Base-by-base conservation (phyloP, 2,888 invertebrate species). In the Tetanocera ferruginea region DNA sequence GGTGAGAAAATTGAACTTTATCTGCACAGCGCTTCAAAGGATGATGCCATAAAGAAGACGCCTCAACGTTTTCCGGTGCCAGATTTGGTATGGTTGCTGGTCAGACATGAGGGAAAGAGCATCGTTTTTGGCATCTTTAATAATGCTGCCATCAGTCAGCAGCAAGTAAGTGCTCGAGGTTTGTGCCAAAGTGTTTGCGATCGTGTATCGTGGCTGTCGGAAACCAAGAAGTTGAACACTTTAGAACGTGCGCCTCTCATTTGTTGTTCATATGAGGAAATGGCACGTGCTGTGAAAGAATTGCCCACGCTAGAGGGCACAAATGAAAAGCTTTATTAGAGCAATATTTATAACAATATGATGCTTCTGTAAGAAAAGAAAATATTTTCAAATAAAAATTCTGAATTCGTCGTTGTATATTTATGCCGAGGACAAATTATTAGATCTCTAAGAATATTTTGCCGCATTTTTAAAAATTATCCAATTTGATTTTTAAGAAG, bases 141-240 rank as follows among this genome's bases (percentile, higher is more conserved):
- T 77, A 81, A 85, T 79, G 83, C 83, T 0, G 77, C n/a, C 23
- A 60, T 74, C 14, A 64, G 57, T 5, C 34, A 67, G 3, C 78
- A 80, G 25, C 81, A 82, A 57, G 72, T 83, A 14, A 71, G 74
- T 14, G 76, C 76, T 6, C 80, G 80, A 14, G 75, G 80, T 0
- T 76, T 84, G n/a, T 86, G 86, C 78, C 74, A 78, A 25, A 86
- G 83, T 75, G 83, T 84, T 69, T 87, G 87, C 62, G 82, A 80
- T 6, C 78, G 83, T 57, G 78, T 87, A 0, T 77, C 82, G 5
- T 87, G 87, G 87, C 69, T 86, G 11, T 80, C 78, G 23, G 71
- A 43, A 9, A 49, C 73, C 5, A 57, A 57, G 34, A 80, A 80
- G 34, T 25, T 69, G 11, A 49, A 52, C 5, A n/a, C 25, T 25